phyloP scores from a whole-genome alignment of 2,113 vertebrate species.

The Phalacrocorax aristotelis region DNA sequence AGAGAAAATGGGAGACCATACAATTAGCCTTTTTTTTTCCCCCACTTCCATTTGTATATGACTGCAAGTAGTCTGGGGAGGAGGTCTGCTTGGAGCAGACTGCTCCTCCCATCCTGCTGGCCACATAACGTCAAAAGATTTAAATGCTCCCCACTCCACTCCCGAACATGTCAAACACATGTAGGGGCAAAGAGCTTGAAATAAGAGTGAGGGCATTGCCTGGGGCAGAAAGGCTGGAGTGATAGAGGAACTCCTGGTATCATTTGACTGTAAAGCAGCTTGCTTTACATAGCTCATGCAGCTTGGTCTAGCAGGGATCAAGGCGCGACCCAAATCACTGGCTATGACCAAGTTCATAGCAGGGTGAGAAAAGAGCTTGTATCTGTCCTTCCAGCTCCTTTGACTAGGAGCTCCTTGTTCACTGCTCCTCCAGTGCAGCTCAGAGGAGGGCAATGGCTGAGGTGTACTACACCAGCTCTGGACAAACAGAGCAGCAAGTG shows the following conservation, averaged over 20 bases:
- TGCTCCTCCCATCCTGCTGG: neutral
- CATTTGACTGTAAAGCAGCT: neutral
- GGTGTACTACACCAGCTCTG: neutral
- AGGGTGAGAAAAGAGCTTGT: neutral
- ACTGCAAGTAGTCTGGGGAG: neutral
- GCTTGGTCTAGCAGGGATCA: neutral
- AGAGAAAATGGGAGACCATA: constrained; percentile 61
- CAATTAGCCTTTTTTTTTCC: constrained; percentile 42
- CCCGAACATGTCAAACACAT: neutral
- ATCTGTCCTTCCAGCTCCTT: neutral
- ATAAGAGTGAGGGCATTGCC: neutral
- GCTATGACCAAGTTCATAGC: neutral
- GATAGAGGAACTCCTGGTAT: neutral
- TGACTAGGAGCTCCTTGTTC: neutral
- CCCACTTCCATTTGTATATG: constrained; percentile 19
- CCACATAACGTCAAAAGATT: neutral
- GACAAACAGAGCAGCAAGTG: neutral
- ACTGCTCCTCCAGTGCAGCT: accelerated
- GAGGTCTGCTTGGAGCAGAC: neutral
- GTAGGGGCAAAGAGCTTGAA: neutral
- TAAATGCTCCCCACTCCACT: neutral
- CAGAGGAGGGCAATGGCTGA: neutral
- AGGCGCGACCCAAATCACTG: neutral
- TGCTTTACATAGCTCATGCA: neutral
- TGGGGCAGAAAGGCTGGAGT: neutral